These are phyloP conservation scores for Drosophila silvestris DNA, from an alignment of 2,888 invertebrate genomes.

Conservation along the genomic window DNA sequence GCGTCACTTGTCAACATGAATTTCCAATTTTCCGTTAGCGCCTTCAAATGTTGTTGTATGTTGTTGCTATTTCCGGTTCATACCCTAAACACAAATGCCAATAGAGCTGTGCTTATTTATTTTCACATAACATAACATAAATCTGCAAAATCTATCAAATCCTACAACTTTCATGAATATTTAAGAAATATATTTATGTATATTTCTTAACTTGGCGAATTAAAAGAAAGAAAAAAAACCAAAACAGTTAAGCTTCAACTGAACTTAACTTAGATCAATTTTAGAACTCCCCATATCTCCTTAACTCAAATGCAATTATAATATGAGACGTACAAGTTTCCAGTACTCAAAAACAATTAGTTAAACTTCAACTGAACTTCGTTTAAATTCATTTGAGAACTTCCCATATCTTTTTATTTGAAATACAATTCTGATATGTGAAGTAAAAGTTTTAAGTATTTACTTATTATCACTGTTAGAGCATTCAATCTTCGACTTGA, in stretches of 20 bases:
- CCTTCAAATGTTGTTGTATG: conserved; percentile 31
- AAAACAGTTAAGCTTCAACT: not conserved
- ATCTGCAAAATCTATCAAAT: not conserved
- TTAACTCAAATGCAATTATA: not conserved
- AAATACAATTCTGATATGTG: not conserved
- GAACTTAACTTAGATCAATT: not conserved
- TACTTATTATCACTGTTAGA: not conserved
- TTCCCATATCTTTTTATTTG: not conserved
- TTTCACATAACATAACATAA: not conserved
- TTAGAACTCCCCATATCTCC: not conserved
- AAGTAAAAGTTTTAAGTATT: not conserved
- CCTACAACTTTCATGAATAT: not conserved
- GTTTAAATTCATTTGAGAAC: not conserved
- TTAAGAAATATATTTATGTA: not conserved
- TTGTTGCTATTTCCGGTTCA: conserved; percentile 32
- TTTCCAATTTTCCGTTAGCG: conserved; percentile 70
- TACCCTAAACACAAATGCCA: conserved; percentile 35
- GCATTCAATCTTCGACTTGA: conserved; percentile 5
- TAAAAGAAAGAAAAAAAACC: not conserved
- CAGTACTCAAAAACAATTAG: not conserved
- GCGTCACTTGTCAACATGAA: conserved; percentile 78
- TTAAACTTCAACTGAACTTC: not conserved
- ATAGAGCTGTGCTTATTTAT: not conserved
- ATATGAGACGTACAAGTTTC: not conserved
- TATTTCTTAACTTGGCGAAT: not conserved